Evolutionary conservation across 2,113 vertebrate genomes (phyloP).

Genomic region (Hydrolagus affinis): DNA sequence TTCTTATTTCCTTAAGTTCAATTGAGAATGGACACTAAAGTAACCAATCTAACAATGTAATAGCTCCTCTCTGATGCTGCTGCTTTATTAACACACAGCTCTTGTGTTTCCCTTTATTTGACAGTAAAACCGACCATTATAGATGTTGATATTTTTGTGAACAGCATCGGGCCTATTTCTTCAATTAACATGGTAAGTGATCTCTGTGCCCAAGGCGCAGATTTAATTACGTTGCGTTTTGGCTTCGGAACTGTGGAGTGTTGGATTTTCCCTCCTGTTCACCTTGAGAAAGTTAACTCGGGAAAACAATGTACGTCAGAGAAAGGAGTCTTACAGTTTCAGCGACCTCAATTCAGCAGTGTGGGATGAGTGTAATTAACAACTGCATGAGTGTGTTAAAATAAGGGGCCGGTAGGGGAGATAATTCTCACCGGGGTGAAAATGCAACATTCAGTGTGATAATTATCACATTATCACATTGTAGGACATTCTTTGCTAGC

Average conservation of each 20-base stretch:
- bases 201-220: not conserved
- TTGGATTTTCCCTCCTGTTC: not conserved
- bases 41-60: not conserved
- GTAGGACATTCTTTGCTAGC: too few relatives aligned
- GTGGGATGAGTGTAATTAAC: too few relatives aligned
- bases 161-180: slow-evolving; percentile 93
- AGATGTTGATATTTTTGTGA: slow-evolving; percentile 88
- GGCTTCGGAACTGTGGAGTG: not conserved
- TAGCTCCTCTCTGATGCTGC: not conserved
- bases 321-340: not conserved
- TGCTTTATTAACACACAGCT: not conserved
- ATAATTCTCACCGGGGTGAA: too few relatives aligned
- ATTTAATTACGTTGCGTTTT: not conserved
- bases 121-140: slow-evolving; percentile 86
- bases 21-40: too few relatives aligned
- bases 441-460: too few relatives aligned
- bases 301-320: not conserved
- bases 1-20: too few relatives aligned
- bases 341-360: not conserved
- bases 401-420: too few relatives aligned
- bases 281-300: not conserved
- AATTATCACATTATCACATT: too few relatives aligned
- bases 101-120: slow-evolving; percentile 41
- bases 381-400: not conserved
- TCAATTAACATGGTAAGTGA: slow-evolving; percentile 93